phyloP scores from a whole-genome alignment of 1,140 invertebrate species.

The Cyclargus thomasi region DNA sequence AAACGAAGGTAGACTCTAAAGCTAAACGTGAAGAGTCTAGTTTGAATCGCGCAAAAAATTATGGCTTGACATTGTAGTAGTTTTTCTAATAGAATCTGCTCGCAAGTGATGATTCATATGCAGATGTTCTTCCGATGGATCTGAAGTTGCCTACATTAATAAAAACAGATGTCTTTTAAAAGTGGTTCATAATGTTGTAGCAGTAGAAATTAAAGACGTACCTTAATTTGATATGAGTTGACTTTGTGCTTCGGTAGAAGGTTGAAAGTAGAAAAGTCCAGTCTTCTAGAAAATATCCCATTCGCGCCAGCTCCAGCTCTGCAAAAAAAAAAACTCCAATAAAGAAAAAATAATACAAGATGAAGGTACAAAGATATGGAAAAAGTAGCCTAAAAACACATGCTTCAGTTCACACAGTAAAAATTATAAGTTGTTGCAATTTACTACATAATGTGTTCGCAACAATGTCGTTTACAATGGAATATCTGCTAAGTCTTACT shows the following conservation, averaged over 20 bases:
- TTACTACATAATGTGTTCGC: not conserved
- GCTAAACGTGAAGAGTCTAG: not conserved
- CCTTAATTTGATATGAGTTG: slow-evolving; percentile 99
- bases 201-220: slow-evolving; percentile 67
- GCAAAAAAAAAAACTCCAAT: slow-evolving; percentile 29
- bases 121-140: not conserved
- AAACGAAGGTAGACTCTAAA: not conserved
- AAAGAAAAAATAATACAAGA: too few relatives aligned
- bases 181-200: not conserved
- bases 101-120: slow-evolving; percentile 10
- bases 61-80: not conserved
- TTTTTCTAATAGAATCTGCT: slow-evolving; percentile 7
- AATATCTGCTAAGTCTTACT: not conserved
- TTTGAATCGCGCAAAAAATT: not conserved
- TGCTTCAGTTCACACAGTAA: slow-evolving; percentile 1
- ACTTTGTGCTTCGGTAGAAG: slow-evolving; percentile 94
- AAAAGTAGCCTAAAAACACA: slow-evolving; percentile 10
- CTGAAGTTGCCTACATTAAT: not conserved
- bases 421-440: not conserved
- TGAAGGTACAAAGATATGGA: too few relatives aligned
- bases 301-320: slow-evolving; percentile 92
- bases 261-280: slow-evolving; percentile 97
- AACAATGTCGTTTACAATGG: not conserved
- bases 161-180: too few relatives aligned
- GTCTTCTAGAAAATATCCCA: slow-evolving; percentile 91